A percentile compares a stretch with the other conserved stretches of the same genome.
Conservation (phyloP, 2,113 vertebrate genomes). For the Petaurus breviceps region DNA sequence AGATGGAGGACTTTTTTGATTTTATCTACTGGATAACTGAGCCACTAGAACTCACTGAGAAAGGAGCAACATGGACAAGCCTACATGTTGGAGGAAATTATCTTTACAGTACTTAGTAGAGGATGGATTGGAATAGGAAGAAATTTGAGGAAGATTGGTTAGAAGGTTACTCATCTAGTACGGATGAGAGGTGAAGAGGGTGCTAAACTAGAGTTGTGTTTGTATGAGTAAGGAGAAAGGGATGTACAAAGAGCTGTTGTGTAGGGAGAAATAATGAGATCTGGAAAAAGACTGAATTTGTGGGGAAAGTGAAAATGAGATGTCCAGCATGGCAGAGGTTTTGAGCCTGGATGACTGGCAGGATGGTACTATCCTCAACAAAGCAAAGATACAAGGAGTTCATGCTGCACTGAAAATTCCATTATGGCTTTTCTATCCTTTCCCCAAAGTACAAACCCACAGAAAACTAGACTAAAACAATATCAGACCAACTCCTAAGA, state of each 20-base stretch:
- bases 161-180: background rate
- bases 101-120: background rate
- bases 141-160: background rate
- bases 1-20: background rate
- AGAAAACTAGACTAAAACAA: background rate
- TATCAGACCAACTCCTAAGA: background rate
- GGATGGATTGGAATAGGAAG: background rate
- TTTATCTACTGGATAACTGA: background rate
- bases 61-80: background rate
- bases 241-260: background rate
- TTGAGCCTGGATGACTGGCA: background rate
- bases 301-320: background rate
- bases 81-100: background rate
- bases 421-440: background rate
- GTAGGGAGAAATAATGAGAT: background rate
- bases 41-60: background rate
- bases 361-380: background rate
- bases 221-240: background rate
- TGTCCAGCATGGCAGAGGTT: background rate
- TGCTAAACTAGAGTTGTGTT: background rate
- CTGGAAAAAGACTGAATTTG: background rate
- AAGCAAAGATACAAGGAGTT: slow-evolving; percentile 38
- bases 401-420: background rate
- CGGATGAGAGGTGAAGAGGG: background rate
- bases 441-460: background rate